Conservation (phyloP, 2,888 invertebrate genomes). For the Pilophorus perplexus region DNA sequence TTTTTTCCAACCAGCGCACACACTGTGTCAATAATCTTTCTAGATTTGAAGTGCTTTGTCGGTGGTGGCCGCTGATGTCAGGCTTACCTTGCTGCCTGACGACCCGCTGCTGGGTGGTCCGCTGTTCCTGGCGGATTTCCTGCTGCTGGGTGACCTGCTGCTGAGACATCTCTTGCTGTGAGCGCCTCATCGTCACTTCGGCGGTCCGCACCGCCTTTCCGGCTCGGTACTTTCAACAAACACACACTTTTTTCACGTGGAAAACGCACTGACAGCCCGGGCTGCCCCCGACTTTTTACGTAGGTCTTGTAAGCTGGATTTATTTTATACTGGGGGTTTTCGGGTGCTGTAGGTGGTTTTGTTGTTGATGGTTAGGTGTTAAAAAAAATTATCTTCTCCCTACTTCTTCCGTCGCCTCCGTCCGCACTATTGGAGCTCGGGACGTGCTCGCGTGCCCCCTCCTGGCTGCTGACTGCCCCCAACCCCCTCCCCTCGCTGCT, state of each 20-base stretch:
- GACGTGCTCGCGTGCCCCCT: constrained; percentile 3
- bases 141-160: constrained; percentile 53
- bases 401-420: constrained; percentile 37
- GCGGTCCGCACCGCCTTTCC: not conserved
- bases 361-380: not conserved
- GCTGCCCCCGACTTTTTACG: constrained; percentile 27
- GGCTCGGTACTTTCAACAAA: constrained; percentile 1
- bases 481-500: constrained; percentile 18
- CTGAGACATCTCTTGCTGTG: constrained; percentile 29
- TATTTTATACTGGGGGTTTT: not conserved
- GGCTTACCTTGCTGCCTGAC: constrained; percentile 63
- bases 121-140: constrained; percentile 57
- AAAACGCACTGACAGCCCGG: constrained; percentile 36
- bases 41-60: too few relatives aligned
- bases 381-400: constrained; percentile 10
- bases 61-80: too few relatives aligned
- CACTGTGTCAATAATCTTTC: too few relatives aligned
- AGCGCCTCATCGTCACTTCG: constrained; percentile 28
- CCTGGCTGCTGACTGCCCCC: too few relatives aligned
- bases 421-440: constrained; percentile 31
- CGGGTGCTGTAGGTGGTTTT: not conserved
- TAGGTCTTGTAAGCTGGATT: too few relatives aligned
- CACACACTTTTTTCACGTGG: constrained; percentile 23
- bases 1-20: too few relatives aligned
- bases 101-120: constrained; percentile 69